These are phyloP conservation scores for Drosophila ezoana DNA, from an alignment of 2,888 invertebrate species.

Conservation along the genomic window DNA sequence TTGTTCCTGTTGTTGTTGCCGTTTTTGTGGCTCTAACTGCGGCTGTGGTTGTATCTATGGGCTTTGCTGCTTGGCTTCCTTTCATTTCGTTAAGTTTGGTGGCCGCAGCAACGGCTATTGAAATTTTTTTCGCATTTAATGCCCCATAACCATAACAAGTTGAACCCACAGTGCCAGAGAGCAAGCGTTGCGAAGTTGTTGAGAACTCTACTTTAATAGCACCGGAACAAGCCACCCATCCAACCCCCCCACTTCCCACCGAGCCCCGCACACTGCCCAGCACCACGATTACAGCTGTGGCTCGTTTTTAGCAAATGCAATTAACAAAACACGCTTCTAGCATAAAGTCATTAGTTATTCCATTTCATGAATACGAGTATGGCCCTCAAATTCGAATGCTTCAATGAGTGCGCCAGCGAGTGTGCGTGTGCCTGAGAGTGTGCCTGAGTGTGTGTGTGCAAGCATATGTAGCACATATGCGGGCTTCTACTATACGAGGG, in stretches of 20 bases:
- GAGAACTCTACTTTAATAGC: conserved; percentile 8
- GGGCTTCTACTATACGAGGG: conserved; percentile 19
- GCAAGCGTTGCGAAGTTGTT: conserved; percentile 28
- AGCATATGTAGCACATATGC: conserved; percentile 65
- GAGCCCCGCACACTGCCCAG: background rate
- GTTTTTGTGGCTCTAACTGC: conserved; percentile 41
- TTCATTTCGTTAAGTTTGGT: conserved; percentile 76
- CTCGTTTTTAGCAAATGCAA: conserved; percentile 78
- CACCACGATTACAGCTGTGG: conserved; percentile 48
- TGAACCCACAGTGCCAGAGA: conserved; percentile 25
- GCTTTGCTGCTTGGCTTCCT: conserved; percentile 58
- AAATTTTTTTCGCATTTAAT: conserved; percentile 62
- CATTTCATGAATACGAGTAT: conserved; percentile 74
- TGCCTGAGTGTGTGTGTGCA: conserved; percentile 8
- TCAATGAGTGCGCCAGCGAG: conserved; percentile 54
- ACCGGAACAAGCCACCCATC: background rate
- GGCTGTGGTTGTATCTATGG: conserved; percentile 53
- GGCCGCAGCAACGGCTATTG: conserved; percentile 74
- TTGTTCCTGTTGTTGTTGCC: conserved; percentile 14
- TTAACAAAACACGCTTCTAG: conserved; percentile 79
- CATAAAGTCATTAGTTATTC: conserved; percentile 80
- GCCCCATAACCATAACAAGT: conserved; percentile 62
- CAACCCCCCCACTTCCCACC: background rate
- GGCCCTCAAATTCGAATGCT: conserved; percentile 70
- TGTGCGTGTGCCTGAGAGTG: conserved; percentile 23